A percentile compares a stretch with the other conserved stretches of the same genome.
phyloP scores from a whole-genome alignment of 2,797 vertebrate species.

The Ciconia nigra region DNA sequence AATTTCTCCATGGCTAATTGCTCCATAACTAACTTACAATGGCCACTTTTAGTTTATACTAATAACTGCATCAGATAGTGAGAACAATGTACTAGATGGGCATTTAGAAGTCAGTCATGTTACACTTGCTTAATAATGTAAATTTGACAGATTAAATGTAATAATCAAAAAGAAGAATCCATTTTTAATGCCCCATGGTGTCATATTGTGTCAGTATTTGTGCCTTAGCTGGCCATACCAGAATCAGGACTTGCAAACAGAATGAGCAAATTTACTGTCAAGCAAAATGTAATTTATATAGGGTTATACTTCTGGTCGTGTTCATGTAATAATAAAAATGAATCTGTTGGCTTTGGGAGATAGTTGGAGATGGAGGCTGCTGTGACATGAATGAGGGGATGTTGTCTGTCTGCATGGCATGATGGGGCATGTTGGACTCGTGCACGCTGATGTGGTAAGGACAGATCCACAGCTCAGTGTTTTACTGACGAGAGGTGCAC shows the following conservation, averaged over 20 bases:
- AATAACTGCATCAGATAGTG: not conserved
- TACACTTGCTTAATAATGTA: not conserved
- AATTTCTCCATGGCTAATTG: not conserved
- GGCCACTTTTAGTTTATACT: not conserved
- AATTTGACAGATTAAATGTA: not conserved
- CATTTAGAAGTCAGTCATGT: not conserved
- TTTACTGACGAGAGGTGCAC: not conserved
- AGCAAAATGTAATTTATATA: not conserved
- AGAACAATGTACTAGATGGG: not conserved
- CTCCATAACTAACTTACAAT: not conserved
- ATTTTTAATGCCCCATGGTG: not conserved
- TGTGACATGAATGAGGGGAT: rapidly evolving
- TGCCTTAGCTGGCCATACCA: not conserved
- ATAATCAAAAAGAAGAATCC: not conserved
- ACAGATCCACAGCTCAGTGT: not conserved
- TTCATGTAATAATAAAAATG: not conserved
- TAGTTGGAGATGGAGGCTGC: not conserved
- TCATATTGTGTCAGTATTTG: not conserved
- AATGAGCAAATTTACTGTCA: not conserved
- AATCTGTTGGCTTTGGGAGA: not conserved
- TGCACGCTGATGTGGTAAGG: not conserved
- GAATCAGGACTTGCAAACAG: not conserved
- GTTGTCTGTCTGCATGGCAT: rapidly evolving
- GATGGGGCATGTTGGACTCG: rapidly evolving
- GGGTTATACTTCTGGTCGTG: not conserved